A percentile compares a stretch with the other conserved stretches of the same genome.
Evolutionary conservation across 2,888 invertebrate genomes (phyloP).

Genomic region (Capitulum mitella): DNA sequence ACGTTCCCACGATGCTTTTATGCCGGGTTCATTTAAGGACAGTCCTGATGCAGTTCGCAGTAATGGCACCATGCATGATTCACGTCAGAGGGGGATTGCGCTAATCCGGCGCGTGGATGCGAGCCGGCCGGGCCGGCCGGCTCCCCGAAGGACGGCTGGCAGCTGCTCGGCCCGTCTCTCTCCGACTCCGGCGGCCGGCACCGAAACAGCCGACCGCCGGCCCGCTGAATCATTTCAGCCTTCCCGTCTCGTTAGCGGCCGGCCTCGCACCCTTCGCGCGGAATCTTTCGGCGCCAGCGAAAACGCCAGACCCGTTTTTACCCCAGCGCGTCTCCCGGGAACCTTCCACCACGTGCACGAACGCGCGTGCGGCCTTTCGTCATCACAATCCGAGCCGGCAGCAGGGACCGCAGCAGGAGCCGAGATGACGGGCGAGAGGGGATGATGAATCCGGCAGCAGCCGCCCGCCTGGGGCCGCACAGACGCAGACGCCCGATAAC

Average conservation of each 20-base stretch:
- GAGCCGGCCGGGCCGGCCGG: too few species aligned
- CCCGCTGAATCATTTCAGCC: background rate
- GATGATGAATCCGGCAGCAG: too few species aligned
- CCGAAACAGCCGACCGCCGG: background rate
- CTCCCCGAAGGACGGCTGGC: background rate
- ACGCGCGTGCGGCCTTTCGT: background rate
- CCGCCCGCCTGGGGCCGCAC: too few species aligned
- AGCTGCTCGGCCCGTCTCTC: background rate
- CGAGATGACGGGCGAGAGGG: too few species aligned
- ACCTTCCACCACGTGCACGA: background rate
- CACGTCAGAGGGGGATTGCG: background rate
- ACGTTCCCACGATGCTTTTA: background rate
- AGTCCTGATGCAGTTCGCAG: background rate
- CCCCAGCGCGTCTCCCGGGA: too few species aligned
- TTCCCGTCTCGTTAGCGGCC: background rate
- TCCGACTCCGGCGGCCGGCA: background rate
- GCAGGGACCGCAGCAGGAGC: too few species aligned
- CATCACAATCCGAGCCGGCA: too few species aligned
- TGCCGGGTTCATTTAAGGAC: background rate
- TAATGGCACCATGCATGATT: background rate
- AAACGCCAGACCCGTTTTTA: background rate
- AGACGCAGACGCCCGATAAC: too few species aligned
- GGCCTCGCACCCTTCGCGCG: background rate
- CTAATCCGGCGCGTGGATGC: background rate
- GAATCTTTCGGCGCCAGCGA: background rate